phyloP scores from a whole-genome alignment of 2,797 vertebrate species.

The Botia kubotai region DNA sequence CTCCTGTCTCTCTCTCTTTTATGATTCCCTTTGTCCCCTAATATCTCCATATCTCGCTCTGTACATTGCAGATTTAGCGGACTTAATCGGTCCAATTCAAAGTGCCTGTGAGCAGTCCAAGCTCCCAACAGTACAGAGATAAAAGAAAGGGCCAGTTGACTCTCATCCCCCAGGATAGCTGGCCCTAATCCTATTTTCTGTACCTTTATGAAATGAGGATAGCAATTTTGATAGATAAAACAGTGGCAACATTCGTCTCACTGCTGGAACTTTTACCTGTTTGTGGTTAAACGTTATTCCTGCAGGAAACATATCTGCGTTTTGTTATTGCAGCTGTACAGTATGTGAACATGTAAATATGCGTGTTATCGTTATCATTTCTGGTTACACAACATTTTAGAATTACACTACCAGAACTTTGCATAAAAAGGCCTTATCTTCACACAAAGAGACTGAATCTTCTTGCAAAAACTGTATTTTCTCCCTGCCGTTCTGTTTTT shows the following conservation, averaged over 20 bases:
- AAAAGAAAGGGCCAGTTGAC: constrained; percentile 53
- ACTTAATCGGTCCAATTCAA: constrained; percentile 45
- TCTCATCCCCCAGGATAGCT: constrained; percentile 57
- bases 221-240: constrained; percentile 53
- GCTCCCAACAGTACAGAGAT: constrained; percentile 61
- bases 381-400: constrained; percentile 38
- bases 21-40: constrained; percentile 19
- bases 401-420: constrained; percentile 13
- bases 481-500: not conserved
- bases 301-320: not conserved
- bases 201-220: constrained; percentile 59
- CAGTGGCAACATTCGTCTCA: constrained; percentile 58
- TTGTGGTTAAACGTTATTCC: not conserved
- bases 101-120: constrained; percentile 58
- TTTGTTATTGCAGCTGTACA: constrained; percentile 6
- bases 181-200: constrained; percentile 63
- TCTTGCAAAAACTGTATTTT: not conserved
- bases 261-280: constrained; percentile 59
- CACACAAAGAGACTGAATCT: constrained; percentile 21
- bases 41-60: constrained; percentile 48
- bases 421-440: constrained; percentile 42
- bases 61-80: constrained; percentile 43
- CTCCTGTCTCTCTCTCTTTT: constrained; percentile 38
- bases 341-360: constrained; percentile 19
- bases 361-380: not conserved